Evolutionary conservation across 2,113 vertebrate species (phyloP).

Genomic region (Ctenodactylus gundi): DNA sequence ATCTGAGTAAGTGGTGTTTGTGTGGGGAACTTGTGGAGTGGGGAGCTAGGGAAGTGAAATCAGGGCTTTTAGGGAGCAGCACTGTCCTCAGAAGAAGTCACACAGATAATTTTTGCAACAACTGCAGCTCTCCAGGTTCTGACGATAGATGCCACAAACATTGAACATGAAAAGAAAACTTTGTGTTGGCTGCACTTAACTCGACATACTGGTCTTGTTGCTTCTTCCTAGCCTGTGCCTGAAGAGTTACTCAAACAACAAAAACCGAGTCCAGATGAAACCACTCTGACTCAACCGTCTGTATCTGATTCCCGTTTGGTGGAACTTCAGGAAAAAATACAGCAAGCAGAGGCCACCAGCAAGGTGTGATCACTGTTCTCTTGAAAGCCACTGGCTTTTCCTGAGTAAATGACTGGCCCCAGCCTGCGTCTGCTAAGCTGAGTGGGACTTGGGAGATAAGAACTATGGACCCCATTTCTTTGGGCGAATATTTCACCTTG

Average conservation of each 20-base stretch:
- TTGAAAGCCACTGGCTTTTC: not conserved
- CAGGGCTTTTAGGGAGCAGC: not conserved
- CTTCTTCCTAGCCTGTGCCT: constrained; percentile 53
- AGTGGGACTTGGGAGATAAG: not conserved
- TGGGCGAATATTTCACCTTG: not conserved
- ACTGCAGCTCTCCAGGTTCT: not conserved
- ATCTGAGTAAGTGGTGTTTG: not conserved
- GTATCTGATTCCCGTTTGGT: constrained; percentile 79
- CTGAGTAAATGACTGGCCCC: not conserved
- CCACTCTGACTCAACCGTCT: constrained; percentile 70
- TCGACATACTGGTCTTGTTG: constrained; percentile 15
- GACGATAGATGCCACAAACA: not conserved
- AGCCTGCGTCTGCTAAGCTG: not conserved
- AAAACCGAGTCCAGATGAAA: constrained; percentile 78
- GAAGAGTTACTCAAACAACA: constrained; percentile 77
- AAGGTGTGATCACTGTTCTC: constrained; percentile 84
- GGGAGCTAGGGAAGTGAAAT: not conserved
- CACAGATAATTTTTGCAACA: not conserved
- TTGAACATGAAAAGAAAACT: not conserved
- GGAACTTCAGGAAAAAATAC: constrained; percentile 88
- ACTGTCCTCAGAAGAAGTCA: not conserved
- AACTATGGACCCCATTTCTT: not conserved
- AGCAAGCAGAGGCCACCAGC: constrained; percentile 87
- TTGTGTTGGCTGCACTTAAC: not conserved
- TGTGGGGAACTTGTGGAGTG: not conserved